Evolutionary conservation across 2,797 vertebrate species (phyloP).

Genomic region (Tenualosa ilisha): DNA sequence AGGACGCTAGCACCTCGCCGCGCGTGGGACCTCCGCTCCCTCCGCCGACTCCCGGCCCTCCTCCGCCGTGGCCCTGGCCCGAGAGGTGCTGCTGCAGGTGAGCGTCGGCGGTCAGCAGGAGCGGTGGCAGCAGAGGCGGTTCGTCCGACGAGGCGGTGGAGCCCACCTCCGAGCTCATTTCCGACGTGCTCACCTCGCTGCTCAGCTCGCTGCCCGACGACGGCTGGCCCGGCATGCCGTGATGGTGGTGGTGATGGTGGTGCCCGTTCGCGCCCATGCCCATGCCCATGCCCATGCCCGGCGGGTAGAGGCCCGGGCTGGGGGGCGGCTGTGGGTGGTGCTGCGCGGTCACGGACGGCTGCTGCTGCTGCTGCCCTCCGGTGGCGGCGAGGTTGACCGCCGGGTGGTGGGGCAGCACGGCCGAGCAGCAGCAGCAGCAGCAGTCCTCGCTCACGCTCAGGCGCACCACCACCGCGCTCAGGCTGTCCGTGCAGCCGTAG

Average conservation of each 20-base stretch:
- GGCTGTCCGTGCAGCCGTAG: constrained; percentile 92
- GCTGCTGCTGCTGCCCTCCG: not conserved
- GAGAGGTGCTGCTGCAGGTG: constrained; percentile 59
- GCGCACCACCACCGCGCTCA: constrained; percentile 94
- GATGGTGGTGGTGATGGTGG: constrained; percentile 46
- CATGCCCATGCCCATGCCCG: constrained; percentile 51
- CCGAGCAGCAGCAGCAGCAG: constrained; percentile 95
- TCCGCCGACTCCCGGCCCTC: not conserved
- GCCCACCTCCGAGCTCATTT: constrained; percentile 99
- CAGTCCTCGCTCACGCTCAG: constrained; percentile 94
- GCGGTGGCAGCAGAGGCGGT: constrained; percentile 78
- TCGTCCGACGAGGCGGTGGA: constrained; percentile 96
- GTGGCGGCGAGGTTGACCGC: not conserved
- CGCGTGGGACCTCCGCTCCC: not conserved
- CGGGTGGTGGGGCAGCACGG: constrained; percentile 64
- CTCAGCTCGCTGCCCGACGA: constrained; percentile 97
- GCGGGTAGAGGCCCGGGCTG: constrained; percentile 84
- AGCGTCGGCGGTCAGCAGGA: constrained; percentile 51
- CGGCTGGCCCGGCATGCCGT: constrained; percentile 73
- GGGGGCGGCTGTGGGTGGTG: constrained; percentile 70
- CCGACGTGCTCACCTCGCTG: constrained; percentile 95
- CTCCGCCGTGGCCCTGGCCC: constrained; percentile 78
- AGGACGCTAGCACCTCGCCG: constrained; percentile 51
- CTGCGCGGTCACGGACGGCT: not conserved
- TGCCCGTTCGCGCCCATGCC: constrained; percentile 28